Evolutionary conservation across 2,113 vertebrate species (phyloP), one percentile per base, ranked within the genome.

Genomic region (Xyliphius kryptos): DNA sequence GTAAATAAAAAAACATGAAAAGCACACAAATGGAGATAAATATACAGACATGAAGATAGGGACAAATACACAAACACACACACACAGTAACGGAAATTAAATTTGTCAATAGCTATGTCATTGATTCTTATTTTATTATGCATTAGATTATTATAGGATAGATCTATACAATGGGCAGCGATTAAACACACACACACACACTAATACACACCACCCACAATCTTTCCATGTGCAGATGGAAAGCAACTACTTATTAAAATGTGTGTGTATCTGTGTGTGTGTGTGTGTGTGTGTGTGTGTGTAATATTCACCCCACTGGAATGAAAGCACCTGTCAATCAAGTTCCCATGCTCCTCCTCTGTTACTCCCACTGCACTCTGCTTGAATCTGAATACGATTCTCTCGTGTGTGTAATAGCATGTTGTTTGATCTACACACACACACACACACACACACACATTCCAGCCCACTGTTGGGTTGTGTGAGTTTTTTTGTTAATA

Each of bases 61-160:
- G 1, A 32, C 26, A 32, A 3, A 32, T 6, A 32, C 26, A 55
- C 32, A 41, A 37, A 20, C 61, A 62, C 61, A 37, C 13, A 43
- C 65, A 68, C 75, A 68, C 13, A n/a, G 14, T 72, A 32, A 58
- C 69, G 22, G 76, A 76, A 83, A 86, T 78, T 68, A 61, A 74
- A 81, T 83, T 81, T 80, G 55, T 63, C 63, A 61, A 77, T 83
- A 80, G 81, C 81, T 81, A 74, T 55, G 53, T 71, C 82, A 82
- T 84, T 79, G 80, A 72, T 76, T 59, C 63, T 60, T 72, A 77
- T 76, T 78, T 74, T 26, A 19, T 43, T 46, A 21, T 19, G 17
- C 50, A 20, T 41, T 38, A 22, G 13, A 32, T 32, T 32, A 32
- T 32, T 32, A 32, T 6, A 32, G 26, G 26, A 32, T 32, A 32